A percentile compares a stretch with the other conserved stretches of the same genome.
phyloP scores from a whole-genome alignment of 2,113 vertebrate genomes.

The Cryptoleucopteryx plumbea region DNA sequence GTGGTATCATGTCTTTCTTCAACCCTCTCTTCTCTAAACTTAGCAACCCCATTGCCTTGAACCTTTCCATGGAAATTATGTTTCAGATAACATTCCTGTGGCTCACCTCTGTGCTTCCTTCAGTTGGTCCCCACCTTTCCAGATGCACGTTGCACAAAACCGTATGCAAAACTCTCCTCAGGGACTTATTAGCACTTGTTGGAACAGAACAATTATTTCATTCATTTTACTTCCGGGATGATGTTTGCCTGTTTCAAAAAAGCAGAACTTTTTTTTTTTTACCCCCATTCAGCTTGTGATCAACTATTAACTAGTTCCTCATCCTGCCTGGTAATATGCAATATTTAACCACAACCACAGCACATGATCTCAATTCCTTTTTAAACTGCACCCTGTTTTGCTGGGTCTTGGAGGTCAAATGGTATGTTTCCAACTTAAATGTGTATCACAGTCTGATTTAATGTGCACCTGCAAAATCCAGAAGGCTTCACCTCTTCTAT shows the following conservation, averaged over 20 bases:
- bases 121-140: not conserved
- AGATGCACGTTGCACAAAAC: not conserved
- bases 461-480: not conserved
- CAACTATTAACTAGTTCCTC: slow-evolving; percentile 18
- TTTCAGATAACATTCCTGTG: not conserved
- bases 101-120: not conserved
- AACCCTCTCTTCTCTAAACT: not conserved
- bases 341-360: not conserved
- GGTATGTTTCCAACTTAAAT: not conserved
- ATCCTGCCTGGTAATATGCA: not conserved
- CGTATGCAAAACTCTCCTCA: not conserved
- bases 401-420: not conserved
- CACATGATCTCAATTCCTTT: not conserved
- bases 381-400: not conserved
- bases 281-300: not conserved
- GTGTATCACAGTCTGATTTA: not conserved
- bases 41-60: not conserved
- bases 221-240: not conserved
- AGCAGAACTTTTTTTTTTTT: not conserved
- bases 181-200: not conserved
- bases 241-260: not conserved
- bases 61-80: not conserved
- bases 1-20: not conserved
- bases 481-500: not conserved
- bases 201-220: not conserved